A percentile compares a stretch with the other conserved stretches of the same genome.
Conservation (phyloP, 2,888 invertebrate species). For the Pardosa pseudoannulata region DNA sequence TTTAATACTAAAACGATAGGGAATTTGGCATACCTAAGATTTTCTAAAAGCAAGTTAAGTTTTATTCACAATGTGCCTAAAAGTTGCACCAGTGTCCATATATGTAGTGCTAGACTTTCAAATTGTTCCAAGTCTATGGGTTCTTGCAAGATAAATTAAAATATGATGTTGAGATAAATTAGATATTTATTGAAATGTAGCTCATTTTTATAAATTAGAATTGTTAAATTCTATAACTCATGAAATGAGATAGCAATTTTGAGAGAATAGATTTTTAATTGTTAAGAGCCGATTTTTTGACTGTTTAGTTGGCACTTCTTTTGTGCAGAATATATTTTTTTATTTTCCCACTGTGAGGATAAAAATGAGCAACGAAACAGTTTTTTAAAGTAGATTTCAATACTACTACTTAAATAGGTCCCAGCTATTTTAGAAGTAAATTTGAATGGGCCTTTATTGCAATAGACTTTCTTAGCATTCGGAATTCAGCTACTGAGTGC, state of each 20-base stretch:
- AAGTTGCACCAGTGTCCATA: slow-evolving; percentile 44
- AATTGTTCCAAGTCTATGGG: neutral
- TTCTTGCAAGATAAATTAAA: neutral
- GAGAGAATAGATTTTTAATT: slow-evolving; percentile 7
- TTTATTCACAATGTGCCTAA: slow-evolving; percentile 47
- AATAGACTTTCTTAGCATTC: too few species aligned
- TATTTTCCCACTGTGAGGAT: slow-evolving; percentile 9
- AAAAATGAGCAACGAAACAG: slow-evolving; percentile 1
- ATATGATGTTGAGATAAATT: neutral
- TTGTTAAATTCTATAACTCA: slow-evolving; percentile 13
- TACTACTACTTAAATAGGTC: neutral
- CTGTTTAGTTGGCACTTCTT: slow-evolving; percentile 5
- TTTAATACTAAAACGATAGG: neutral
- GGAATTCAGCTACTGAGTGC: too few species aligned
- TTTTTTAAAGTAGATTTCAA: neutral
- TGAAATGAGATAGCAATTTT: slow-evolving; percentile 15
- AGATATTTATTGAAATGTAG: neutral
- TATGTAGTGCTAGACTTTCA: slow-evolving; percentile 13
- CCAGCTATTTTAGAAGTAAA: neutral
- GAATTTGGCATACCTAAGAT: neutral
- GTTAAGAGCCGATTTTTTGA: neutral
- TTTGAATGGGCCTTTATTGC: too few species aligned
- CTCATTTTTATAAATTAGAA: slow-evolving; percentile 6
- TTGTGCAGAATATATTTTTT: slow-evolving; percentile 5
- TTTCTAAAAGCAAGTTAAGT: neutral